Evolutionary conservation across 2,888 invertebrate genomes (phyloP), one percentile per base, ranked within the genome.

Genomic region (Lymantria dispar): DNA sequence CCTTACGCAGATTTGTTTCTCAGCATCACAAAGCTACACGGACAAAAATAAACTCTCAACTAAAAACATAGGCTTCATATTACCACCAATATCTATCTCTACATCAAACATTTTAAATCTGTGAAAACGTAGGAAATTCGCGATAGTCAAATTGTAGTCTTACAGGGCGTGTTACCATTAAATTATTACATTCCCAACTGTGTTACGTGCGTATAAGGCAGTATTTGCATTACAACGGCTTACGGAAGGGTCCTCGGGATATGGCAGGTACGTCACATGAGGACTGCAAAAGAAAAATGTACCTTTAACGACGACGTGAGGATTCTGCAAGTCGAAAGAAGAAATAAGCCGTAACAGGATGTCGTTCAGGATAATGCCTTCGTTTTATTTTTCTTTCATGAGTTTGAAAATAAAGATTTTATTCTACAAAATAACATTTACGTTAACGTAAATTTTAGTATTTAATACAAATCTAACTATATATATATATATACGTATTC

Each of bases 141-240:
- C 89, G 90, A 90, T 91, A 91, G 91, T 91, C 91, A 90, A 90
- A 90, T 91, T 90, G 89, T 89, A 90, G 89, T 88, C 89, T 89
- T 89, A 88, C 87, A 76, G 83, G 79, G 88, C 80, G 82, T 81
- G 83, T 80, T 83, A 77, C 78, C 75, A 80, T 86, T 81, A 85
- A 85, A 86, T 91, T 88, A 89, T 87, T 81, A 85, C 83, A 87
- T 84, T 89, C 75, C 75, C 84, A 84, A 86, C 91, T 90, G 82
- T 91, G 83, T 84, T 83, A 72, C 87, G 67, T 70, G 62, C 69
- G 74, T 76, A 83, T 87, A 90, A 87, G 85, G 87, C 78, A 75
- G 75, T 75, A 78, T 89, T 91, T 90, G 74, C 80, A 77, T 82
- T 80, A 84, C 74, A 68, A 68, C 68, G 59, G 46, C 48, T 48